Percentiles rank a stretch among this genome's conserved stretches.
Conservation (phyloP, 2,797 vertebrate species). For the Choloepus didactylus region DNA sequence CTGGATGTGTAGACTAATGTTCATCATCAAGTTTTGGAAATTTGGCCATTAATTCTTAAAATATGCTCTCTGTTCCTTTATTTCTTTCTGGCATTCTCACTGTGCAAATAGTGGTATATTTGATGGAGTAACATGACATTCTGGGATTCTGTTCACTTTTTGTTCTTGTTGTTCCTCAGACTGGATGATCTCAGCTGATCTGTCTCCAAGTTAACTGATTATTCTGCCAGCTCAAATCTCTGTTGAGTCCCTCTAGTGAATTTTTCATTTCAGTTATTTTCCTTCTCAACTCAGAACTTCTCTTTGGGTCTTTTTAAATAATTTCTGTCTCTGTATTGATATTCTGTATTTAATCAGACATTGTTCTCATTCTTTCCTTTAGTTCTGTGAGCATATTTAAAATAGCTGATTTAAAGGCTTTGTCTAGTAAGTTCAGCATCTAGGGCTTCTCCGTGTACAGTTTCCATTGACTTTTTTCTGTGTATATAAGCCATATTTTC, state of each 20-base stretch:
- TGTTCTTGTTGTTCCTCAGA: not conserved
- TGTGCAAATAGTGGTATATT: not conserved
- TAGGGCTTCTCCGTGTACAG: not conserved
- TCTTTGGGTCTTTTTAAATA: conserved; percentile 13
- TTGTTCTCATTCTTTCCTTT: not conserved
- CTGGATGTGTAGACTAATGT: not conserved
- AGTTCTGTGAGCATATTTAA: not conserved
- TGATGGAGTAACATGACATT: not conserved
- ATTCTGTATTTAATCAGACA: not conserved
- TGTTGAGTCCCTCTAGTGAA: not conserved
- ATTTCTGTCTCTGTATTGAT: not conserved
- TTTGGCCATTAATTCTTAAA: not conserved
- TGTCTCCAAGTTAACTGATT: not conserved
- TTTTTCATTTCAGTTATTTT: not conserved
- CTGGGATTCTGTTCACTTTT: not conserved
- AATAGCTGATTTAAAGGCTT: not conserved
- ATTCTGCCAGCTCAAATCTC: not conserved
- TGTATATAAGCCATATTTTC: not conserved
- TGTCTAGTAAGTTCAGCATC: not conserved
- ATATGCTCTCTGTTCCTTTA: not conserved
- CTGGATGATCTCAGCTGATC: not conserved
- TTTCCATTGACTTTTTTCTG: not conserved
- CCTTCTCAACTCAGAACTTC: not conserved
- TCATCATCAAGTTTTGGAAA: not conserved
- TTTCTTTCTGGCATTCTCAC: not conserved